Conservation (phyloP, 2,888 invertebrate species). For the Lordiphosa fenestrarum region DNA sequence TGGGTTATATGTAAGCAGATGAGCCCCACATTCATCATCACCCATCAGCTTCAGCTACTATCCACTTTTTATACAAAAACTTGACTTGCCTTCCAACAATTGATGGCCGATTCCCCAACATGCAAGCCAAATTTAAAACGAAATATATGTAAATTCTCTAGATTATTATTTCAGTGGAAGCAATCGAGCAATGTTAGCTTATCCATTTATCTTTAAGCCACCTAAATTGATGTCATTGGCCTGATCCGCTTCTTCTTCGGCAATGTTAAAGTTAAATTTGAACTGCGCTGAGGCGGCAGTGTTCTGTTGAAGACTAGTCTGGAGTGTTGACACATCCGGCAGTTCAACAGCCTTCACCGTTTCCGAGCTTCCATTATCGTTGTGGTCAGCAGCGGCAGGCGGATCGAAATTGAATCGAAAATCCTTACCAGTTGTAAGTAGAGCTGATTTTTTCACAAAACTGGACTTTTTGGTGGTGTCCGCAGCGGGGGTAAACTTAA, state of each 20-base stretch:
- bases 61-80: too few relatives aligned
- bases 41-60: too few relatives aligned
- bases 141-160: too few relatives aligned
- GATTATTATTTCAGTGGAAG: not conserved
- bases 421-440: slow-evolving; percentile 81
- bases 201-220: slow-evolving; percentile 52
- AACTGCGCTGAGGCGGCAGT: slow-evolving; percentile 37
- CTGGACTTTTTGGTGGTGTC: slow-evolving; percentile 83
- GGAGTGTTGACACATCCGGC: slow-evolving; percentile 7
- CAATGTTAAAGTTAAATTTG: slow-evolving; percentile 86
- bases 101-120: too few relatives aligned
- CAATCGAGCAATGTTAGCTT: not conserved
- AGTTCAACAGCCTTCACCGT: slow-evolving; percentile 21
- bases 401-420: slow-evolving; percentile 83
- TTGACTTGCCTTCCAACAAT: too few relatives aligned
- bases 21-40: too few relatives aligned
- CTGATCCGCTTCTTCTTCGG: slow-evolving; percentile 37
- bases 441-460: slow-evolving; percentile 86
- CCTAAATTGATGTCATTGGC: slow-evolving; percentile 60
- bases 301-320: slow-evolving; percentile 35
- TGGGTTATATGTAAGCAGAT: too few relatives aligned
- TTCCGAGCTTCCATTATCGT: slow-evolving; percentile 3
- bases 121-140: too few relatives aligned
- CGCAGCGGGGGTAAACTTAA: slow-evolving; percentile 82
- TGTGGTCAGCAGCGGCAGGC: slow-evolving; percentile 17